Evolutionary conservation across 2,797 vertebrate species (phyloP).

Genomic region (Dryobates pubescens): DNA sequence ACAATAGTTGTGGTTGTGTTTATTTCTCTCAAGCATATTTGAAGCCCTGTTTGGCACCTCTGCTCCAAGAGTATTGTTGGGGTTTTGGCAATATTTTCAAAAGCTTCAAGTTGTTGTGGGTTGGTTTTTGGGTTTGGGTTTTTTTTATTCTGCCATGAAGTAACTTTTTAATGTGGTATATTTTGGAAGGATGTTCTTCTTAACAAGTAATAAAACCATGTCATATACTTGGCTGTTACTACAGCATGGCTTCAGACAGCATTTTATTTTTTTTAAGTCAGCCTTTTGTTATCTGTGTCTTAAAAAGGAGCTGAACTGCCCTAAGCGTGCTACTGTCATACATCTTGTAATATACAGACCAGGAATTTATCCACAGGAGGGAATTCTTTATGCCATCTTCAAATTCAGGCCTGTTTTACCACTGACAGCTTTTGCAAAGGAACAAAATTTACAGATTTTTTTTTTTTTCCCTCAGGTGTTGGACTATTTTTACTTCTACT

Average conservation of each 20-base stretch:
- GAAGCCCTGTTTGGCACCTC: background rate
- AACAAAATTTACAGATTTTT: background rate
- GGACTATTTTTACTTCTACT: background rate
- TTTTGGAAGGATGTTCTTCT: constrained; percentile 20
- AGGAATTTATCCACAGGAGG: background rate
- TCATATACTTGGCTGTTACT: background rate
- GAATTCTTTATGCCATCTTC: background rate
- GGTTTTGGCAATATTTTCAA: background rate
- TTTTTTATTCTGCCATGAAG: background rate
- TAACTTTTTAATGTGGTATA: constrained; percentile 16
- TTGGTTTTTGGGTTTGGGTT: background rate
- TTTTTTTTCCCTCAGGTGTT: background rate
- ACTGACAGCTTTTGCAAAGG: background rate
- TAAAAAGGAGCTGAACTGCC: constrained; percentile 14
- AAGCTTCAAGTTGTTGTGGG: background rate
- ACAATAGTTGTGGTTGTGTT: background rate
- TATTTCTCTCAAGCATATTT: background rate
- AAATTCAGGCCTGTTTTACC: background rate
- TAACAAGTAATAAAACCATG: background rate
- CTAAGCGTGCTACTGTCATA: background rate
- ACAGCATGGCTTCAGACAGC: background rate
- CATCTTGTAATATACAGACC: background rate
- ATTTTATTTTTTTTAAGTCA: background rate
- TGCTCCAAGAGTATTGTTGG: background rate
- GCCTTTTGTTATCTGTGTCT: background rate